Evolutionary conservation across 2,888 invertebrate genomes (phyloP).

Genomic region (Osmoderma eremita): DNA sequence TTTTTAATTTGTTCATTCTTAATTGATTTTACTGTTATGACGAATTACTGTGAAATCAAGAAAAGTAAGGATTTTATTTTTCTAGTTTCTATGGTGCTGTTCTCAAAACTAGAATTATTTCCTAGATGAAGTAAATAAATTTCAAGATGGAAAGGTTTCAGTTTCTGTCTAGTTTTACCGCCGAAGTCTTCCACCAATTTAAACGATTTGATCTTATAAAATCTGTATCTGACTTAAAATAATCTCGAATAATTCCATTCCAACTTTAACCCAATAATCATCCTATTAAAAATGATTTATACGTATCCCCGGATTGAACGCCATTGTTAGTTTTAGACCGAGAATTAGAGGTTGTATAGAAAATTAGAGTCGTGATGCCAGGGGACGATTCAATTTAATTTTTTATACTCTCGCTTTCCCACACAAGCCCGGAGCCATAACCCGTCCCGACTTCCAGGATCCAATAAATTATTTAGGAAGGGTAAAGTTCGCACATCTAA

Average conservation of each 20-base stretch:
- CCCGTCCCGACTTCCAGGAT: conserved; percentile 10
- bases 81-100: too few relatives aligned
- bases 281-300: conserved; percentile 23
- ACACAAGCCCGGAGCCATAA: background rate
- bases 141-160: too few relatives aligned
- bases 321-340: background rate
- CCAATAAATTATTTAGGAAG: conserved; percentile 34
- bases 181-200: too few relatives aligned
- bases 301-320: background rate
- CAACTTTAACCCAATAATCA: background rate
- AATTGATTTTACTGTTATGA: too few relatives aligned
- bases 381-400: conserved; percentile 17
- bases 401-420: conserved; percentile 10
- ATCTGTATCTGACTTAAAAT: conserved; percentile 4
- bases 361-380: background rate
- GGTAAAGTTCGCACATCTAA: conserved; percentile 33
- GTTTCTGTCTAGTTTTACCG: too few relatives aligned
- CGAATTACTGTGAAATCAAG: too few relatives aligned
- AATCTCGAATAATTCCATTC: conserved; percentile 1
- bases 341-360: conserved; percentile 1
- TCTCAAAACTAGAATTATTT: too few relatives aligned
- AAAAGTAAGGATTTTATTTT: too few relatives aligned
- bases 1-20: too few relatives aligned
- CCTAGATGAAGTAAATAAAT: too few relatives aligned
- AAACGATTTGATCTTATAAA: too few relatives aligned